Base-by-base conservation (phyloP, 2,888 invertebrate species). In the Stenotaenia linearis region DNA sequence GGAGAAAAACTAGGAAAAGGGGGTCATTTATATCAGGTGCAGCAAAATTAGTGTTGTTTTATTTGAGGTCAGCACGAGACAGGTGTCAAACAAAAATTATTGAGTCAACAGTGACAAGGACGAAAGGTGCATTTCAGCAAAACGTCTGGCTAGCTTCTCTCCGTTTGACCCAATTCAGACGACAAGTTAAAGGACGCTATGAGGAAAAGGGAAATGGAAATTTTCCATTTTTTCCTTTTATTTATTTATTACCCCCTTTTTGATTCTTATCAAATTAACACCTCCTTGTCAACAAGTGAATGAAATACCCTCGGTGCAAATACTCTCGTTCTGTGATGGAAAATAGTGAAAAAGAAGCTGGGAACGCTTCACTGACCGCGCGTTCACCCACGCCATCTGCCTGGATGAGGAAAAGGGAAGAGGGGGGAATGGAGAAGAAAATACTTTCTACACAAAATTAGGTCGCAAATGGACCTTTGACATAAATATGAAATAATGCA, bases 71-170 rank as follows among this genome's bases (percentile, higher is more conserved):
- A 69, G 69, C 10, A 28, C 6, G 2, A 12, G 69, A 69, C 69
- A 69, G 69, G 69, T 69, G 69, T 28, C 69, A 69, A 69, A 69
- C 69, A 69, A 69, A 56, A 25, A 69, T 69, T 69, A 69, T 69
- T 69, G 69, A 69, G 69, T 69, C 69, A 69, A 69, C 28, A 69
- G 69, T 69, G 69, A 69, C 69, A 69, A 69, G 69, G 69, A 69
- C 69, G 50, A 50, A 50, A 50, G 50, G 50, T 50, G 50, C 18
- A 50, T 50, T 50, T 50, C 50, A 50, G 9, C 32, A 32, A 45
- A 5, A 5, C 45, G 45, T 45, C 45, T 45, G 7, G 3, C 18
- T 32, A 9, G 32, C 32, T 32, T 9, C 9, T 32, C 32, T 45
- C 45, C 4, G 25, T 25, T 25, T 69, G 69, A 69, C 69, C 69